Evolutionary conservation across 2,797 vertebrate genomes (phyloP), one percentile per base, ranked within the genome.

Genomic region (Etheostoma nigrum): DNA sequence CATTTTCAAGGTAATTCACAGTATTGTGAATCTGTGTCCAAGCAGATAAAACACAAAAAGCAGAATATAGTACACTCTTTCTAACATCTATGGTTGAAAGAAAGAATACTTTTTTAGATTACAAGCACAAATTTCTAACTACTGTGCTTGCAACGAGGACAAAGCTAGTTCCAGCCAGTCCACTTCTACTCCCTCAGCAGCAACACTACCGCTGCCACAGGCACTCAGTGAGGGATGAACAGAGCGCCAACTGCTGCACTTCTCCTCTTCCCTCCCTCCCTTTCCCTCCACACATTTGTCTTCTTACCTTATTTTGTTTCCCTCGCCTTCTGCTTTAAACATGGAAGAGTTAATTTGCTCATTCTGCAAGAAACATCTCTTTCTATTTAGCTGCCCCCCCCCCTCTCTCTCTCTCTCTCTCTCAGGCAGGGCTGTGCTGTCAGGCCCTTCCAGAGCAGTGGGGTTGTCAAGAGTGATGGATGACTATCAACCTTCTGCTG

Each of bases 391-490:
- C 91, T 94, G 89, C 36, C 57, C 42, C 84, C 93, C 92, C 25
- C 25, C 2, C 57, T 42, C 84, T 52, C 51, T 40, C 72, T 93
- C 92, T 86, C 92, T 86, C 92, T 12, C 72, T 83, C 78, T 85
- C 78, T 76, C 72, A 86, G 90, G 84, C 89, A 95, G 92, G 93
- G 86, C 88, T 89, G 89, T 91, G 92, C 92, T 91, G 96, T 97
- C 96, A 97, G 96, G 95, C 95, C 95, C 95, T 96, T 96, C 95
- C 94, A 95, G 87, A 96, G 96, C 95, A 94, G 94, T 95, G 94
- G 95, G 96, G 96, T 96, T 96, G 96, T 98, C 97, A 97, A 94
- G 94, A 95, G 96, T 97, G 97, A 98, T 97, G 96, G 97, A 97
- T 97, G 96, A 97, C 96, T 96, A 96, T 97, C 96, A 97, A 96